phyloP scores from a whole-genome alignment of 2,888 invertebrate species.

The Harpagoxenus sublaevis region DNA sequence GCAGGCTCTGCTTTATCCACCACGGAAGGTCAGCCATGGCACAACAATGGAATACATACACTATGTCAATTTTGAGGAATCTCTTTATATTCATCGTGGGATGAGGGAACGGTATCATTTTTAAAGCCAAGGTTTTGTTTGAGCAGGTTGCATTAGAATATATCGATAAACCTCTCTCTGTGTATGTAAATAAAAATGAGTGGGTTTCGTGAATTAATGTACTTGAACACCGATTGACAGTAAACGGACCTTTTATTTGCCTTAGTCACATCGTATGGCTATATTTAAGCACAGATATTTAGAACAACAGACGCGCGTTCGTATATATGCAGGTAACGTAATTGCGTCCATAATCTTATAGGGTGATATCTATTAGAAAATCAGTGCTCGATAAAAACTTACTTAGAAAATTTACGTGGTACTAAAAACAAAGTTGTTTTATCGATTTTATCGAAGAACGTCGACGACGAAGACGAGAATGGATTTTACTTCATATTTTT shows the following conservation, averaged over 20 bases:
- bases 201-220: constrained; percentile 33
- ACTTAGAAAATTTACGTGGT: constrained; percentile 49
- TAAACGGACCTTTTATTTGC: constrained; percentile 28
- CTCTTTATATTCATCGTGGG: constrained; percentile 44
- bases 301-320: not conserved
- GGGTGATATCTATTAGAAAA: constrained; percentile 38
- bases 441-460: constrained; percentile 1
- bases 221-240: constrained; percentile 21
- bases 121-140: constrained; percentile 19
- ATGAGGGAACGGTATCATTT: not conserved
- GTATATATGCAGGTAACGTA: constrained; percentile 2
- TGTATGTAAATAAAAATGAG: constrained; percentile 5
- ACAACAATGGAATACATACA: constrained; percentile 79
- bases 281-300: constrained; percentile 25
- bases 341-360: constrained; percentile 21
- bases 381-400: constrained; percentile 57
- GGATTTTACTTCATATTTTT: not conserved
- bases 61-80: constrained; percentile 71
- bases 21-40: constrained; percentile 86
- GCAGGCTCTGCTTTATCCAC: constrained; percentile 88
- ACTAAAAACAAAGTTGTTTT: constrained; percentile 46
- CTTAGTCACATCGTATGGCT: constrained; percentile 30
- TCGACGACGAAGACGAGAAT: constrained; percentile 10
- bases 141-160: not conserved
- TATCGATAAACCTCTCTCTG: not conserved